A percentile compares a stretch with the other conserved stretches of the same genome.
Conservation (phyloP, 1,140 invertebrate species). For the Drosophila littoralis region DNA sequence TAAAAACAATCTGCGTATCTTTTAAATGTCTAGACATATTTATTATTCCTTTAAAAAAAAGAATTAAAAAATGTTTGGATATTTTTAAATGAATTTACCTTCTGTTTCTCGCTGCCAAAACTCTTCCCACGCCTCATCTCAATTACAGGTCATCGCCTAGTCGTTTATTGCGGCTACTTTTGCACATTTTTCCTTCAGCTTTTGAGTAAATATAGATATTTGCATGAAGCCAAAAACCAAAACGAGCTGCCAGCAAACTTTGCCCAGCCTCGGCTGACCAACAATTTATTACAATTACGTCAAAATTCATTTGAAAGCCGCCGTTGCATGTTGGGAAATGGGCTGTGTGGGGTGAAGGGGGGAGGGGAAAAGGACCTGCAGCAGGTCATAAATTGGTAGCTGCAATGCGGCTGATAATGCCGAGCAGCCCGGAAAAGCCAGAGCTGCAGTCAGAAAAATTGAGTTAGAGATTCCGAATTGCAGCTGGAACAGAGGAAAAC, state of each 20-base stretch:
- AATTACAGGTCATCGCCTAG: not conserved
- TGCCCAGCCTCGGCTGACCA: slow-evolving; percentile 59
- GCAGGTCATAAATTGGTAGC: slow-evolving; percentile 70
- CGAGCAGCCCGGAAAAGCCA: not conserved
- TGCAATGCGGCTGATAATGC: slow-evolving; percentile 77
- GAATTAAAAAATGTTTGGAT: no score
- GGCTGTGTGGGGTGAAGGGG: not conserved
- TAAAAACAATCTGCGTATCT: no score
- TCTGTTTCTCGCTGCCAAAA: no score
- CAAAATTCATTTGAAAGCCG: slow-evolving; percentile 76
- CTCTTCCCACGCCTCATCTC: no score
- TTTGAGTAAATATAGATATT: slow-evolving; percentile 64
- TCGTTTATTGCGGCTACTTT: not conserved
- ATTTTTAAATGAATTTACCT: no score
- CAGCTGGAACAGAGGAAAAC: slow-evolving; percentile 24
- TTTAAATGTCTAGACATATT: no score
- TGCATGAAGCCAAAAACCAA: slow-evolving; percentile 21
- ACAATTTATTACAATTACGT: slow-evolving; percentile 83
- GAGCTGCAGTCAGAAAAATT: slow-evolving; percentile 8
- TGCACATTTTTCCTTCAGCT: slow-evolving; percentile 29
- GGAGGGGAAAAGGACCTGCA: no score
- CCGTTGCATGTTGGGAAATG: slow-evolving; percentile 37
- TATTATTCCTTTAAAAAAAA: no score
- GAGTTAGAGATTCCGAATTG: slow-evolving; percentile 4
- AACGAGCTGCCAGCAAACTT: slow-evolving; percentile 40